Conservation (phyloP, 2,113 vertebrate species). For the Diphyllodes magnificus region DNA sequence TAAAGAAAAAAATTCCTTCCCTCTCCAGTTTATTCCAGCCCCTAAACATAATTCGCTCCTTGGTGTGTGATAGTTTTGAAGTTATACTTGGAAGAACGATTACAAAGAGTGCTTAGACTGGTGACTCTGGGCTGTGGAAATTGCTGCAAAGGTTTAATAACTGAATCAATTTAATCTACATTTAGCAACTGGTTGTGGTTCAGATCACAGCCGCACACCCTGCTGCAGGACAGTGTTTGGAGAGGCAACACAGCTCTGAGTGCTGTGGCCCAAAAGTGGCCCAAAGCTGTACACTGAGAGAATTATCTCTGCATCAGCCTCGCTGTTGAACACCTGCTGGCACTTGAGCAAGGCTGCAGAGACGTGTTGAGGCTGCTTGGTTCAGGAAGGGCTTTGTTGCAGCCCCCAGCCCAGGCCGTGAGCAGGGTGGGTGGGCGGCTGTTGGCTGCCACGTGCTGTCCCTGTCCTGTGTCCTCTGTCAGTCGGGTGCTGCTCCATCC, state of each 20-base stretch:
- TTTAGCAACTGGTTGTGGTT: not conserved
- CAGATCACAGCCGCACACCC: not conserved
- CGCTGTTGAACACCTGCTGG: not conserved
- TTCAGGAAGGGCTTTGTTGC: too few species aligned
- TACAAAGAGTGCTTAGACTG: not conserved
- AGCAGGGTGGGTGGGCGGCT: too few species aligned
- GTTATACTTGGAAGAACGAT: not conserved
- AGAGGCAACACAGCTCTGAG: not conserved
- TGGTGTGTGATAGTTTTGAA: not conserved
- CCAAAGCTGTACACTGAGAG: not conserved
- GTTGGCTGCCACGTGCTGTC: not conserved
- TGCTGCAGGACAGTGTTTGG: not conserved
- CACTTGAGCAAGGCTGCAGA: not conserved
- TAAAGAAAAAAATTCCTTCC: not conserved
- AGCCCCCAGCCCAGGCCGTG: not conserved
- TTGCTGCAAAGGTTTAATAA: not conserved
- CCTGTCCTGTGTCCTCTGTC: not conserved
- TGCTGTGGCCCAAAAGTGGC: too few species aligned
- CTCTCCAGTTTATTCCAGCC: not conserved
- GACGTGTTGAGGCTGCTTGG: accelerated
- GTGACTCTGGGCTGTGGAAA: not conserved
- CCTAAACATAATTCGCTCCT: not conserved
- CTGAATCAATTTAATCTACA: not conserved
- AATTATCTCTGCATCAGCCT: not conserved
- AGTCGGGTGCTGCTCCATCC: accelerated